A percentile compares a stretch with the other conserved stretches of the same genome.
These are phyloP conservation scores for Hippocampus zosterae DNA, from an alignment of 2,113 vertebrate genomes.

Conservation along the genomic window DNA sequence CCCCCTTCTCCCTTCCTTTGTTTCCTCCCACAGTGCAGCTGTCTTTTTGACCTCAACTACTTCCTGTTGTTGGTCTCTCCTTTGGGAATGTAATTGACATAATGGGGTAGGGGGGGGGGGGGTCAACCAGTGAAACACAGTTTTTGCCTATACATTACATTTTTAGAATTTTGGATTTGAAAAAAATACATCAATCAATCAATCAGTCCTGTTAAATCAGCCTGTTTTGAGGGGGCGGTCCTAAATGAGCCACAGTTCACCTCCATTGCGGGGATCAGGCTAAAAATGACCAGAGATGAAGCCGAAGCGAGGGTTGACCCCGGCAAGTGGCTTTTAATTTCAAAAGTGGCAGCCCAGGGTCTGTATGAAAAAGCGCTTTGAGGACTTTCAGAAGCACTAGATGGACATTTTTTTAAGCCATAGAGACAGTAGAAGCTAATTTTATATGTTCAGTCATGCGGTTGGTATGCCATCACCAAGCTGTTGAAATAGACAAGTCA, in stretches of 20 bases:
- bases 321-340: no score
- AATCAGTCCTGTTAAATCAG: background rate
- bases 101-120: slow-evolving; percentile 34
- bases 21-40: slow-evolving; percentile 54
- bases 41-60: slow-evolving; percentile 35
- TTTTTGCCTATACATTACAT: background rate
- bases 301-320: no score
- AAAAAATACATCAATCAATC: no score
- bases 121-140: slow-evolving; percentile 2
- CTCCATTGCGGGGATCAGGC: background rate
- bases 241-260: background rate
- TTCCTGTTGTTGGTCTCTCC: slow-evolving; percentile 56
- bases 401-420: no score
- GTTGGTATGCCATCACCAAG: no score
- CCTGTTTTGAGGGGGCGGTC: background rate
- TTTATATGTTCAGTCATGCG: no score
- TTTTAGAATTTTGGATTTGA: no score
- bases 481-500: no score
- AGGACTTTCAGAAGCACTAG: no score
- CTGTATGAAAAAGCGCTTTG: no score
- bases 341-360: no score
- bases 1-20: slow-evolving; percentile 32
- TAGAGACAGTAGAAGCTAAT: no score
- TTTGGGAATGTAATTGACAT: slow-evolving; percentile 42
- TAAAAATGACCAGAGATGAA: background rate